Evolutionary conservation across 2,888 invertebrate species (phyloP).

Genomic region (Latrodectus hesperus): DNA sequence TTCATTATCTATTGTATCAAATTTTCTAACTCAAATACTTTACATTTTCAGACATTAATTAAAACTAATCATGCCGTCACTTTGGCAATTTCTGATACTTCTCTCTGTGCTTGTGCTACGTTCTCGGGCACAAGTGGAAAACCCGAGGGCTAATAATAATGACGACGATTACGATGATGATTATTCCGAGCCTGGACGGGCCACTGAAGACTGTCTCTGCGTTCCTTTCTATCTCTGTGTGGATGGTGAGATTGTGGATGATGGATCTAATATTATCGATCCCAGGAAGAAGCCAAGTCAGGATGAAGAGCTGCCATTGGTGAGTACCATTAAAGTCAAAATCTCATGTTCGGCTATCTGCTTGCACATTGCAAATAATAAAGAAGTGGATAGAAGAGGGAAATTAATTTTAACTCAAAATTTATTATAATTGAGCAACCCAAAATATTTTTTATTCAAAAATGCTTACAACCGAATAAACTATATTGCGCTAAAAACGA

Average conservation of each 20-base stretch:
- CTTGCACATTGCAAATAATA: too few species aligned
- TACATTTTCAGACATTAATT: not conserved
- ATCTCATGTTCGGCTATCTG: too few species aligned
- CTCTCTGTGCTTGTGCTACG: not conserved
- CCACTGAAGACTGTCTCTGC: slow-evolving; percentile 79
- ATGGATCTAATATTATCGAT: slow-evolving; percentile 84
- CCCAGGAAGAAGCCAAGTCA: slow-evolving; percentile 78
- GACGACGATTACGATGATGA: slow-evolving; percentile 25
- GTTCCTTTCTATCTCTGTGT: slow-evolving; percentile 86
- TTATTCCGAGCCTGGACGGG: slow-evolving; percentile 42
- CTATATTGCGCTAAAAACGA: too few species aligned
- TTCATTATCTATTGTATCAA: too few species aligned
- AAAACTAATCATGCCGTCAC: not conserved
- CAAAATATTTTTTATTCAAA: too few species aligned
- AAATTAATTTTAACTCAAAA: too few species aligned
- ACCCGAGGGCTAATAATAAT: too few species aligned
- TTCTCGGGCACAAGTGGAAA: not conserved
- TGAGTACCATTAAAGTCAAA: not conserved
- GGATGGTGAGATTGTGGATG: slow-evolving; percentile 81
- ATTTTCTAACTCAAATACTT: too few species aligned
- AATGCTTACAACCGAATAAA: too few species aligned
- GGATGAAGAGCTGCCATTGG: slow-evolving; percentile 42
- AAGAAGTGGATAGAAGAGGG: too few species aligned
- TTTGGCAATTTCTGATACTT: not conserved
- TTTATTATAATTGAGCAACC: too few species aligned